Conservation (phyloP, 2,888 invertebrate genomes). For the Chrysolina oricalcia region DNA sequence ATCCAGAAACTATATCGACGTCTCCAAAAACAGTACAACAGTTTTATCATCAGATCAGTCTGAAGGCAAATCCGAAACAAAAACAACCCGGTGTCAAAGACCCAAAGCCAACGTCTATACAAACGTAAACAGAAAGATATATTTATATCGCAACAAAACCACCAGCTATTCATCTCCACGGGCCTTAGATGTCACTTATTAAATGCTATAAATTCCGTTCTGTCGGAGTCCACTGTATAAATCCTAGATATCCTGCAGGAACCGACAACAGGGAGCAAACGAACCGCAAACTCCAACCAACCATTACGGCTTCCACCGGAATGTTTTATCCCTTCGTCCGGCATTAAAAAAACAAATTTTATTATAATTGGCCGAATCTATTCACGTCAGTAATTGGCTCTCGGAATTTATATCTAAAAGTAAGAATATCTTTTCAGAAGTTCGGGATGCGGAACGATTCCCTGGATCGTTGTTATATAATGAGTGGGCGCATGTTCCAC, state of each 20-base stretch:
- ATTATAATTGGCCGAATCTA: slow-evolving; percentile 31
- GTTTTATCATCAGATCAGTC: neutral
- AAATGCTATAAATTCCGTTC: slow-evolving; percentile 53
- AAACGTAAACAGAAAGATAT: slow-evolving; percentile 39
- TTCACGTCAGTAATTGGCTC: slow-evolving; percentile 23
- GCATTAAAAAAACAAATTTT: slow-evolving; percentile 32
- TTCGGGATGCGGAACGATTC: slow-evolving; percentile 13
- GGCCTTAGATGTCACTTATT: slow-evolving; percentile 54
- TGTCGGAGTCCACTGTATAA: slow-evolving; percentile 55
- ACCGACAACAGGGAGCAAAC: slow-evolving; percentile 44
- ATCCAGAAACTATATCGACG: too few relatives aligned
- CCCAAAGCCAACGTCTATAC: slow-evolving; percentile 1
- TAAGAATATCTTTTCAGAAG: slow-evolving; percentile 13
- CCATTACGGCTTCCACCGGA: slow-evolving; percentile 51
- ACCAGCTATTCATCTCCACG: slow-evolving; percentile 49
- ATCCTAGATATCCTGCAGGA: slow-evolving; percentile 53
- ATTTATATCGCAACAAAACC: slow-evolving; percentile 37
- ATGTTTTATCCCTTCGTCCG: slow-evolving; percentile 50
- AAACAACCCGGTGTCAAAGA: slow-evolving; percentile 9
- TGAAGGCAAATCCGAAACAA: neutral
- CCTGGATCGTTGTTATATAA: slow-evolving; percentile 13
- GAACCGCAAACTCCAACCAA: slow-evolving; percentile 54
- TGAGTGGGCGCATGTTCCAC: neutral
- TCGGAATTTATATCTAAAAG: slow-evolving; percentile 12
- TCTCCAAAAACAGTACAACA: too few relatives aligned